Evolutionary conservation across 2,888 invertebrate genomes (phyloP).

Genomic region (Leucophora obtusa): DNA sequence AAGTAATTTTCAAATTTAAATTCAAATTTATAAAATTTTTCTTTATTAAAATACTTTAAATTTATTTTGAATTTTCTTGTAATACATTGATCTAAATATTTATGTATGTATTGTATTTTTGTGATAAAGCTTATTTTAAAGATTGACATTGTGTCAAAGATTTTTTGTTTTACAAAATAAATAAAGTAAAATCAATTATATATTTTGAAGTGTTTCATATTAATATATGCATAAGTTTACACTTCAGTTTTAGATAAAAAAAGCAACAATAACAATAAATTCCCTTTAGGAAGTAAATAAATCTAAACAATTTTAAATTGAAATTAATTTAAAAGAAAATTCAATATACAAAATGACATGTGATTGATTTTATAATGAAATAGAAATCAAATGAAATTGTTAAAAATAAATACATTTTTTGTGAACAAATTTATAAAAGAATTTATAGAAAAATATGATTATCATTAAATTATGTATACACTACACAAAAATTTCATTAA

Average conservation of each 20-base stretch:
- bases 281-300: slow-evolving; percentile 1
- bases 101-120: slow-evolving; percentile 14
- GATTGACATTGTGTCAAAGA: slow-evolving; percentile 53
- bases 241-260: neutral
- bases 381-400: slow-evolving; percentile 38
- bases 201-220: slow-evolving; percentile 14
- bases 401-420: neutral
- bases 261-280: neutral
- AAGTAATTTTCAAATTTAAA: slow-evolving; percentile 31
- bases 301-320: neutral
- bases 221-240: slow-evolving; percentile 16
- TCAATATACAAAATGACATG: slow-evolving; percentile 17
- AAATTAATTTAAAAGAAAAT: neutral
- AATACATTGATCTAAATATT: neutral
- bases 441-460: no score
- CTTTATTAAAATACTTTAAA: slow-evolving; percentile 19
- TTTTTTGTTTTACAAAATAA: neutral
- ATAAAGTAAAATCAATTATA: slow-evolving; percentile 46
- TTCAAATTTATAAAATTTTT: slow-evolving; percentile 16
- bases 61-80: slow-evolving; percentile 9
- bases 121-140: neutral
- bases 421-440: no score
- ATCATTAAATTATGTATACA: no score
- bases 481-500: no score
- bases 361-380: slow-evolving; percentile 46